phyloP scores from a whole-genome alignment of 2,888 invertebrate species.

The Tuberolachnus salignus region DNA sequence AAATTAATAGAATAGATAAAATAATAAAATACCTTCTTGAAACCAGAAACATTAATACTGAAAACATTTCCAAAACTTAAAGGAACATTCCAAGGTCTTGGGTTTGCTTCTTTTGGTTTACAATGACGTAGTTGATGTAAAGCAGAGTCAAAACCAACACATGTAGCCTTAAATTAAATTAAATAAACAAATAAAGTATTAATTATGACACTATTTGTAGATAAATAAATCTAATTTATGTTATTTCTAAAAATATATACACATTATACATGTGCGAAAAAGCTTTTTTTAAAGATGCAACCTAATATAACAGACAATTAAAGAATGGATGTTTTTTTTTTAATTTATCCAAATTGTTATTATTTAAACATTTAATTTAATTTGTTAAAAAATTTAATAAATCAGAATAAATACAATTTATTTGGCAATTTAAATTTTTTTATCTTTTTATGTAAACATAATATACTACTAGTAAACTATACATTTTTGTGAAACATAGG shows the following conservation, averaged over 20 bases:
- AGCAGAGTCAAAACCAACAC: constrained; percentile 68
- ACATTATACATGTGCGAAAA: too few species aligned
- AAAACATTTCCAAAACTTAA: constrained; percentile 62
- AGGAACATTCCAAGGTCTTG: constrained; percentile 71
- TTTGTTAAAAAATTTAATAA: too few species aligned
- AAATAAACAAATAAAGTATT: constrained; percentile 59
- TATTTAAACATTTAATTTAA: too few species aligned
- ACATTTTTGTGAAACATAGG: neutral
- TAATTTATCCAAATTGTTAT: too few species aligned
- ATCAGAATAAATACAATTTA: too few species aligned
- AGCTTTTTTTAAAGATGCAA: too few species aligned
- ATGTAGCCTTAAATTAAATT: constrained; percentile 64
- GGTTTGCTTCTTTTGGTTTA: constrained; percentile 65
- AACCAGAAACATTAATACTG: constrained; percentile 41
- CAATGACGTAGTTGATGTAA: constrained; percentile 68
- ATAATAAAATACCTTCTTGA: constrained; percentile 38
- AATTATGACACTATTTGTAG: too few species aligned
- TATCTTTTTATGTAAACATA: neutral
- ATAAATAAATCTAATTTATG: too few species aligned
- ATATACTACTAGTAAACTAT: neutral
- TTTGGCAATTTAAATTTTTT: neutral
- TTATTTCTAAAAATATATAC: too few species aligned
- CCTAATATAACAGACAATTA: too few species aligned
- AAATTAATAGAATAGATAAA: neutral
- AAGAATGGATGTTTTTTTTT: too few species aligned